Evolutionary conservation across 1,140 invertebrate genomes (phyloP), one percentile per base, ranked within the genome.

Genomic region (Andrena cerasifolii): DNA sequence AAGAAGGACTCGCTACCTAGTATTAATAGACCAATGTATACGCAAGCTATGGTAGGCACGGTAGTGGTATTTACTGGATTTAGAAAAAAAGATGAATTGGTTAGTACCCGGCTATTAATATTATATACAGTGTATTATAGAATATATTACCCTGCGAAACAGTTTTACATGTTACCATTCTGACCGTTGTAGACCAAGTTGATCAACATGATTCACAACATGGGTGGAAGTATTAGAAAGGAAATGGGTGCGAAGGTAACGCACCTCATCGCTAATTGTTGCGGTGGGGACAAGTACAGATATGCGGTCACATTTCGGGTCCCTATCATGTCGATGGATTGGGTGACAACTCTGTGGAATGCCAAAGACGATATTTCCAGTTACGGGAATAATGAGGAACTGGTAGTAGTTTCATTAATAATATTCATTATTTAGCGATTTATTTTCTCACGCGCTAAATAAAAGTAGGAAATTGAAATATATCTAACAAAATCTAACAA

Each of bases 141-240:
- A 67, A 63, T 56, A 56, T 14, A 65, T 78, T 68, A 43, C 31
- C 28, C 33, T 3, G 47, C 3, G 10, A 43, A 40, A 0, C 45
- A 84, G 4, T 62, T 51, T 82, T 75, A n/a, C 10, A 40, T 77
- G 53, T 77, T 16, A 4, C 65, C 40, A 61, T 51, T 70, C 70
- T 85, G 58, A 51, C 62, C 75, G 59, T 93, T 91, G 43, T 90
- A 98, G 97, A 95, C 95, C 78, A 95, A 95, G 88, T 93, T 98
- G 86, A 96, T 98, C 79, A 95, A 95, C 85, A 94, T 97, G 88
- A 96, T 99, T 80, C 98, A 99, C 93, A 95, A 96, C 89, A 99
- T 99, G 98, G 98, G 97, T 79, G 98, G 98, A 21, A 98, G 97
- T 86, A 96, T 99, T 83, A 94, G 97, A 61, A 97, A 96, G 92